Base-by-base conservation (phyloP, 2,113 vertebrate genomes). In the Trogon melanurus region DNA sequence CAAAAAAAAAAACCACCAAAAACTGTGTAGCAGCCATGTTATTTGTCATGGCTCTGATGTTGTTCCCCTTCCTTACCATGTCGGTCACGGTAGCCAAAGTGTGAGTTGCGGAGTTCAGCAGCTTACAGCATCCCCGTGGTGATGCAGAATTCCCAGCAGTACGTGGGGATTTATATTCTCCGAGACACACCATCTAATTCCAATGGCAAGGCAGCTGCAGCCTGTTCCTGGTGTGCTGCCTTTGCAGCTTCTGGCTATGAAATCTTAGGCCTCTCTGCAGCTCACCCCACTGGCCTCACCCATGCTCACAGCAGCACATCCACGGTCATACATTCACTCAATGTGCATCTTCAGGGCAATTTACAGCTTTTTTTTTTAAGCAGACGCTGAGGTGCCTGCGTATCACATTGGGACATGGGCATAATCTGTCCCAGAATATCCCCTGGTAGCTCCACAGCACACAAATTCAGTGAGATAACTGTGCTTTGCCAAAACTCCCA, bases 401-500 rank as follows among this genome's bases (percentile, higher is more conserved):
- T 64, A 73, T 66, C 82, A 71, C 4, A 18, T 9, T 8, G 41
- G 65, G 58, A 66, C 5, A 62, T 10, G n/a, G 72, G 83, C 60
- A 56, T 65, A 50, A 84, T 47, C 69, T 57, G 45, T 91, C 93
- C 62, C 70, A 84, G 48, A 94, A 75, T 19, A 83, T 79, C 73
- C 88, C 81, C 87, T 80, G 79, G 86, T 78, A 85, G 79, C 79
- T 92, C 88, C 88, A 92, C 27, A 89, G 85, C 34, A 85, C 19
- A 6, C 2, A 3, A 89, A 91, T 79, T 75, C 78, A 75, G 34
- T 41, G 79, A 88, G 65, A 89, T 19, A 95, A 89, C 85, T 74
- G 71, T 71, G 79, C 88, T 92, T 92, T 92, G 82, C 79, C 95
- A 86, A 86, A 57, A 18, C 23, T 30, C 48, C 34, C 94, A 81